These are phyloP conservation scores for Mimas tiliae DNA, from an alignment of 2,888 invertebrate species.

Conservation along the genomic window DNA sequence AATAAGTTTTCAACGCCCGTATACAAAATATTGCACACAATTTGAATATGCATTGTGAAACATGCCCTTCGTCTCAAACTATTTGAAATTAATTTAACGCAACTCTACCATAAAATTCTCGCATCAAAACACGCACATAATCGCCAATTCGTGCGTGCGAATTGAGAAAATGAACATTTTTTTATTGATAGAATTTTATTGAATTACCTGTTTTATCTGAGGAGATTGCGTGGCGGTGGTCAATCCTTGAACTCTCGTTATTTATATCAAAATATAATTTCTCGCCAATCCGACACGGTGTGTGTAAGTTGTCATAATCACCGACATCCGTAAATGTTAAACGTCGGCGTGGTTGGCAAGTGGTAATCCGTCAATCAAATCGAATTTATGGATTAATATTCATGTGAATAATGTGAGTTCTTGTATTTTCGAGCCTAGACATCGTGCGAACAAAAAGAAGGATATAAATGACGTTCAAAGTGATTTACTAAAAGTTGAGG, in stretches of 20 bases:
- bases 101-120: not conserved
- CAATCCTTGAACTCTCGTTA: slow-evolving; percentile 8
- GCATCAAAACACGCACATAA: not conserved
- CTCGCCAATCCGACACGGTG: not conserved
- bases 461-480: too few relatives aligned
- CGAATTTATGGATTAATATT: not conserved
- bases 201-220: not conserved
- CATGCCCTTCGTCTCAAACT: not conserved
- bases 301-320: not conserved
- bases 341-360: not conserved
- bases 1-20: not conserved
- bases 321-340: not conserved
- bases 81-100: not conserved
- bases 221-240: not conserved
- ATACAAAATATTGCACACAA: not conserved
- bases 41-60: not conserved
- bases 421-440: too few relatives aligned
- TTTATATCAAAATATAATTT: slow-evolving; percentile 6
- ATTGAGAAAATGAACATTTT: not conserved
- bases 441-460: too few relatives aligned
- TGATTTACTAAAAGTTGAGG: too few relatives aligned
- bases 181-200: not conserved
- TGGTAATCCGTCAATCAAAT: not conserved
- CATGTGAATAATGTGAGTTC: too few relatives aligned
- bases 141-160: not conserved